A percentile compares a stretch with the other conserved stretches of the same genome.
Conservation (phyloP, 1,140 invertebrate genomes). For the Penaeus japonicus region DNA sequence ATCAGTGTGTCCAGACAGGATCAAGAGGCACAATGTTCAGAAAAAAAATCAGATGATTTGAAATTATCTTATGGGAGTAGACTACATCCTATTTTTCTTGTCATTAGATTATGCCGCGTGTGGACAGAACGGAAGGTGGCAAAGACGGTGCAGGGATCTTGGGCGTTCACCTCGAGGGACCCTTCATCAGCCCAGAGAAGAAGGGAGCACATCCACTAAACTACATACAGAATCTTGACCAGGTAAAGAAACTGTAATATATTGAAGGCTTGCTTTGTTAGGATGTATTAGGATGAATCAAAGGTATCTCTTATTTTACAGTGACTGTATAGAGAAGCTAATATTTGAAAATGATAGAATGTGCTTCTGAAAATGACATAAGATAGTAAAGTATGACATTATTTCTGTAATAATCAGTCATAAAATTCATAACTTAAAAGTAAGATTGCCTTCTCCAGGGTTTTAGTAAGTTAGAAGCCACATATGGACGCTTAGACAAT, state of each 20-base stretch:
- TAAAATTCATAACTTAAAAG: no score
- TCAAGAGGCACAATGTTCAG: background rate
- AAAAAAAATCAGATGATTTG: background rate
- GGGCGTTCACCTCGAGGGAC: constrained; percentile 95
- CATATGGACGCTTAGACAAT: constrained; percentile 83
- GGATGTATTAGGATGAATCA: background rate
- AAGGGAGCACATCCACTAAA: constrained; percentile 90
- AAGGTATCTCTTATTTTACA: no score
- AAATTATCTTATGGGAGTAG: background rate
- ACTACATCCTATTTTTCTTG: background rate
- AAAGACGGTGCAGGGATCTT: constrained; percentile 77
- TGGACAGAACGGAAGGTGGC: constrained; percentile 73
- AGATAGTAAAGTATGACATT: background rate
- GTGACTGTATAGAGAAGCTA: no score
- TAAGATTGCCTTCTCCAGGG: constrained; percentile 60
- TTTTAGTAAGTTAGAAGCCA: constrained; percentile 71
- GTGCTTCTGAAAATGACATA: no score
- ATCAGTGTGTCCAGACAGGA: no score
- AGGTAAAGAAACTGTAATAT: constrained; percentile 66
- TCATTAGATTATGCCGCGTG: constrained; percentile 72
- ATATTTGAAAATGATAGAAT: no score
- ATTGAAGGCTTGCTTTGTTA: no score
- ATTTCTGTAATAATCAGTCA: background rate
- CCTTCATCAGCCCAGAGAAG: constrained; percentile 92
- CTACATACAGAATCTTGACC: constrained; percentile 75